Base-by-base conservation (phyloP, 2,888 invertebrate genomes). In the Candidula unifasciata region DNA sequence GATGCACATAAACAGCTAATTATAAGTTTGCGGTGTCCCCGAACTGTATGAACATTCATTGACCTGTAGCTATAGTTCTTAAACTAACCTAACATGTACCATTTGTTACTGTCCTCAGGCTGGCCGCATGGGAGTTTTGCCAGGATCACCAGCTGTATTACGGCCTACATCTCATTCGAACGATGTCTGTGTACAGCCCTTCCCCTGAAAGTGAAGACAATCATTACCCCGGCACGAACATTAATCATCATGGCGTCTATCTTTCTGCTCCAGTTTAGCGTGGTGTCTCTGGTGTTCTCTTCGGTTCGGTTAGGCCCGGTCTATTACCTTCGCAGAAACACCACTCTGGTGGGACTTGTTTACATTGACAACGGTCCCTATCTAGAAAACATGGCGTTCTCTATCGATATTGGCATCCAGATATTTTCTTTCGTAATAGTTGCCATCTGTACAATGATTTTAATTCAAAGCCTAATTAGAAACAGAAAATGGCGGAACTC, bases 341-440 rank as follows among this genome's bases (percentile, higher is more conserved):
- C 10, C 3, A 33, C 44, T n/a, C 27, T 76, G 21, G 35, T 64
- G 18, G 74, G 64, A 8, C 21, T 66, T 30, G 68, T 60, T 5
- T 82, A 82, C 68, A 66, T 21, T 6, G 64, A 13, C 13, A 30
- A 60, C 24, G 82, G 82, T 0, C 37, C 71, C 3, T 6, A n/a
- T 24, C 10, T 82, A 2, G 82, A 82, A 73, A 82, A 66, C 24
- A 21, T 76, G 16, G 27, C 82, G 0, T 82, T 82, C 33, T 74
- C 76, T 24, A 66, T 76, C 8, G 44, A 27, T 21, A 66, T 82
- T n/a, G 37, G 60, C 30, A 66, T 76, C 21, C 76, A 82, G 37
- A 10, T 82, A 24, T 44, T 37, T 37, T 82, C 76, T 2, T 60
- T 82, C 52, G 16, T 76, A 5, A 30, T 78, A 24, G 78, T 83